Evolutionary conservation across 2,797 vertebrate species (phyloP), one percentile per base, ranked within the genome.

Genomic region (Catostomus latipinnis): DNA sequence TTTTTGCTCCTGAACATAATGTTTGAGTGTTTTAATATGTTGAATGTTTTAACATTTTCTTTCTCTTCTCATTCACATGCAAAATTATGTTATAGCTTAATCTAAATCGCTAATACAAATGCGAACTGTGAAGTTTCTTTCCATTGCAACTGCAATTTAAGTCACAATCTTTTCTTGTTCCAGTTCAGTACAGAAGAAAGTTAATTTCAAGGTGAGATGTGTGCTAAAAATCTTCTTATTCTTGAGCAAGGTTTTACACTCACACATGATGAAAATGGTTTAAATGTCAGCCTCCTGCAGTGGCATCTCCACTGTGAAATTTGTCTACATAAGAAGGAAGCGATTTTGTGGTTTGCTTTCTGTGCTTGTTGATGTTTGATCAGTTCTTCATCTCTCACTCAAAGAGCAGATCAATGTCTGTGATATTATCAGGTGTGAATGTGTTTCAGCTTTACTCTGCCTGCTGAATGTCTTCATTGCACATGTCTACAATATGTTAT

Each of bases 391-490:
- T 62, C 46, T 63, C 57, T 71, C 10, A 8, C 5, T 75, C 57
- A 71, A 53, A 62, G 22, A 11, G 56, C 54, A 50, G 62, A 76
- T 34, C 45, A 6, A 57, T 52, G 6, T 60, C 54, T 60, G 56
- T 61, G 57, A 78, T 78, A 67, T 62, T 71, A 78, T 71, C 67
- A 78, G 67, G 49, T 78, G 57, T 70, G 48, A 78, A 62, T 71
- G 34, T 61, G 43, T 7, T 22, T 43, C 65, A 60, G 63, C 9
- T 58, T 49, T 34, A 52, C 54, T 69, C 54, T 45, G 18, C 10
- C 4, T 53, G 56, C 8, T 49, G 45, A 9, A 48, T 60, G 43
- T 34, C 3, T 34, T 34, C 34, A 34, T 34, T 34, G 2, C 34
- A 34, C 34, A 34, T 34, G 34, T 68, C 16, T 49, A 7, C 68